Evolutionary conservation across 2,888 invertebrate genomes (phyloP).

Genomic region (Boloria selene): DNA sequence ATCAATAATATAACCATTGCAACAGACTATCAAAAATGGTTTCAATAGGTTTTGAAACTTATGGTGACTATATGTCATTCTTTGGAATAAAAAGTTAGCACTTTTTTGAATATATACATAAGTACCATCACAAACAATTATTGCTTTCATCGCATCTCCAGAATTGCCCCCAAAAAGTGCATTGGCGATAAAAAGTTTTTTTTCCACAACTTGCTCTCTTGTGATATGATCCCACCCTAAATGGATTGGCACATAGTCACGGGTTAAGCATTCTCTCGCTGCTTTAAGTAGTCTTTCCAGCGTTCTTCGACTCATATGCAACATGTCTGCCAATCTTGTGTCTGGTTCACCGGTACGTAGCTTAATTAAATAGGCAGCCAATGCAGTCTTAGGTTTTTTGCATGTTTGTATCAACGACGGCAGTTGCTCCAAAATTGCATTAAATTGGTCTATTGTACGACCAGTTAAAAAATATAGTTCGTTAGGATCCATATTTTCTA

Average conservation of each 20-base stretch:
- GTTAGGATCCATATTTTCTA: conserved; percentile 5
- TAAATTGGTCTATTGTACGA: conserved; percentile 6
- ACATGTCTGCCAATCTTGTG: conserved; percentile 4
- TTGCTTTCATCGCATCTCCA: background rate
- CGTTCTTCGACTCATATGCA: background rate
- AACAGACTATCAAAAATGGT: too few species aligned
- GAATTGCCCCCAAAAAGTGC: too few species aligned
- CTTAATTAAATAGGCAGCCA: conserved; percentile 7
- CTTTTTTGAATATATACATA: too few species aligned
- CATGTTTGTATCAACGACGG: background rate
- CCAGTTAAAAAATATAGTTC: conserved; percentile 8
- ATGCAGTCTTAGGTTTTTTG: conserved; percentile 2
- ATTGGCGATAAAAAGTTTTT: too few species aligned
- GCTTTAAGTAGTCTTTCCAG: conserved; percentile 1
- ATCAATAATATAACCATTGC: too few species aligned
- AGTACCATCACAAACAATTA: too few species aligned
- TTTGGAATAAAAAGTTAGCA: too few species aligned
- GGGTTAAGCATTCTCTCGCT: conserved; percentile 5
- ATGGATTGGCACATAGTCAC: conserved; percentile 9
- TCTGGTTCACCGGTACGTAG: conserved; percentile 7
- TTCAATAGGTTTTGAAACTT: too few species aligned
- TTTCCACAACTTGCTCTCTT: conserved; percentile 1
- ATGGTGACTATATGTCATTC: too few species aligned
- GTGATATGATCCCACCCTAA: conserved; percentile 10
- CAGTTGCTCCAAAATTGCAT: background rate